Evolutionary conservation across 2,888 invertebrate genomes (phyloP), one percentile per base, ranked within the genome.

Genomic region (Drosophila ezoana): DNA sequence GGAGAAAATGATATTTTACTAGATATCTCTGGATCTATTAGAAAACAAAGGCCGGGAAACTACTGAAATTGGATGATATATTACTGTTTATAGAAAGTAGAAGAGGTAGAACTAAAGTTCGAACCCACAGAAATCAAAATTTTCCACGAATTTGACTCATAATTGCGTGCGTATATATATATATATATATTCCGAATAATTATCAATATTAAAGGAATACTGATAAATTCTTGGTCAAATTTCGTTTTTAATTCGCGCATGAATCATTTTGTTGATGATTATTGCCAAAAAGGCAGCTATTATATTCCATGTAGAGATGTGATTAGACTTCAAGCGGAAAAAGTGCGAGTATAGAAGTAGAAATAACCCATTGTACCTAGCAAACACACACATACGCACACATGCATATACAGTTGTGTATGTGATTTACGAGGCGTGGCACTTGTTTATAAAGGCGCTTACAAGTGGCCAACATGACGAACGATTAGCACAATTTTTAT

Each of bases 381-480:
- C 38, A 10, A 28, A 4, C 16, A 16, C 2, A 40, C 32, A 16
- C 1, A 45, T 14, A n/a, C 40, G 32, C 4, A 16, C 23, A 28
- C 6, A 41, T 35, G 14, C n/a, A 10, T 28, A 16, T 33, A 18
- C 11, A 11, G 28, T 8, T 52, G 33, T 41, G 14, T 47, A 13
- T 23, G 11, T 62, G 28, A 6, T 18, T 47, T 44, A 49, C 45
- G 61, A 75, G 72, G 72, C 70, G 72, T 75, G 72, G 72, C 72
- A 69, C 51, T 72, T 60, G 54, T 54, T 63, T 47, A 51, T 58
- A 49, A 53, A 53, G 53, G 32, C 33, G 65, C 59, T 57, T 64
- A 72, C 77, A 73, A 73, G 77, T 73, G 73, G 64, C 64, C 44
- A 76, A 75, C 60, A 68, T 49, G 37, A 59, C 49, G 49, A 60